Base-by-base conservation (phyloP, 2,113 vertebrate genomes). In the Ginglymostoma cirratum region DNA sequence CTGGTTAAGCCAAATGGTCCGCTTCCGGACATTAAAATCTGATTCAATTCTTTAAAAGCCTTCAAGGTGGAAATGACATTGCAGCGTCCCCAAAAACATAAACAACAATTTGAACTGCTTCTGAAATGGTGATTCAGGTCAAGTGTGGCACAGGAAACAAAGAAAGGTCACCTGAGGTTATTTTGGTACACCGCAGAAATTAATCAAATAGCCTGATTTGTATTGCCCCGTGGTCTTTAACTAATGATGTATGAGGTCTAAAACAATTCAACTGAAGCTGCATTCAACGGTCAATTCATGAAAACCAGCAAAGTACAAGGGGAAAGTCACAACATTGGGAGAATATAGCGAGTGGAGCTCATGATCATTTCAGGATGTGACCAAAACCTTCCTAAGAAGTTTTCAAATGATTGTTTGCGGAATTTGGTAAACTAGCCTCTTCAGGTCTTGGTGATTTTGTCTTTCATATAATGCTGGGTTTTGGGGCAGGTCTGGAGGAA, bases 81-180 rank as follows among this genome's bases (percentile, higher is more conserved):
- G 55, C 55, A 61, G 55, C 7, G 55, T 61, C 55, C 55, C 55
- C 55, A 7, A 61, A 61, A 61, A 61, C 10, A 61, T 61, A 61
- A 34, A 80, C 76, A 80, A 80, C 30, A n/a, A 42, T 1, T 21
- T 85, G 80, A 45, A 85, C 80, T 23, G 7, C 3, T 7, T 12
- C 21, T 52, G 85, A 45, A 52, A 27, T 42, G 85, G 23, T 87
- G 10, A 24, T 45, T 87, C 6, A 19, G 45, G 45, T 52, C 85
- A 52, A 27, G 42, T 0, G 21, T 5, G 48, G 42, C 42, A 27
- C 45, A 87, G 85, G 85, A 87, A 52, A 14, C 42, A n/a, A 87
- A 87, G 38, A 17, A 42, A 87, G 45, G 85, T 87, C 23, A 87
- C 85, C 78, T 87, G 85, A 87, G 85, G 85, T 87, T 87, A 24